These are phyloP conservation scores for Epinephelus moara DNA, from an alignment of 2,113 vertebrate species.

Conservation along the genomic window DNA sequence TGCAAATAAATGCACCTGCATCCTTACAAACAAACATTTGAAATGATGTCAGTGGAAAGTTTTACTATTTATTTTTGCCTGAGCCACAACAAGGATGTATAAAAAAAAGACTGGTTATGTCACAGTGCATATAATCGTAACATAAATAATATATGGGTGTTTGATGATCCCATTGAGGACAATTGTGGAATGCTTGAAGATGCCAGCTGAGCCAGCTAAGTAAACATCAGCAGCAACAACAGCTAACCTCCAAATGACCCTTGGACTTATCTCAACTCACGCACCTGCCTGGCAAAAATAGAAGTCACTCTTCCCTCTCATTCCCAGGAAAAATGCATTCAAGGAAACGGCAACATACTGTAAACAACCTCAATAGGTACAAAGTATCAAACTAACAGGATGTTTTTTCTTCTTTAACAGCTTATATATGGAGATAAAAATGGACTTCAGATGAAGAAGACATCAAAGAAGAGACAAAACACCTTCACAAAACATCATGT, in stretches of 20 bases:
- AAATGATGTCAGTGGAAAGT: not conserved
- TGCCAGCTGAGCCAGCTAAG: conserved; percentile 27
- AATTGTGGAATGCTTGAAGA: conserved; percentile 18
- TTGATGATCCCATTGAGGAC: conserved; percentile 7
- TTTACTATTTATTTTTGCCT: not conserved
- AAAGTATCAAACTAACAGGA: conserved; percentile 7
- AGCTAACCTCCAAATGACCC: conserved; percentile 24
- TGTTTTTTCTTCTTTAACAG: not conserved
- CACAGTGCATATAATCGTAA: conserved; percentile 6
- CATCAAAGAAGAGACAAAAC: not conserved
- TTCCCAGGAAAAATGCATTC: conserved; percentile 41
- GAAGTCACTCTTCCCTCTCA: not conserved
- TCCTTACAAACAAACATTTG: not conserved
- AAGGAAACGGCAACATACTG: conserved; percentile 31
- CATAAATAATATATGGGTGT: conserved; percentile 15
- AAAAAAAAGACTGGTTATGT: not conserved
- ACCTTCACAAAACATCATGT: not conserved
- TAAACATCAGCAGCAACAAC: conserved; percentile 33
- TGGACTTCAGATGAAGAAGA: conserved; percentile 1
- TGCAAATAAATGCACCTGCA: not conserved
- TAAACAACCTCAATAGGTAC: conserved; percentile 29
- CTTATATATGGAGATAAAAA: not conserved
- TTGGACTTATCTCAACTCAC: conserved; percentile 45
- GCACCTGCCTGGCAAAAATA: conserved; percentile 41
- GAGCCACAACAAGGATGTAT: not conserved